A percentile compares a stretch with the other conserved stretches of the same genome.
These are phyloP conservation scores for Penaeus chinensis DNA, from an alignment of 1,140 invertebrate species.

Conservation along the genomic window DNA sequence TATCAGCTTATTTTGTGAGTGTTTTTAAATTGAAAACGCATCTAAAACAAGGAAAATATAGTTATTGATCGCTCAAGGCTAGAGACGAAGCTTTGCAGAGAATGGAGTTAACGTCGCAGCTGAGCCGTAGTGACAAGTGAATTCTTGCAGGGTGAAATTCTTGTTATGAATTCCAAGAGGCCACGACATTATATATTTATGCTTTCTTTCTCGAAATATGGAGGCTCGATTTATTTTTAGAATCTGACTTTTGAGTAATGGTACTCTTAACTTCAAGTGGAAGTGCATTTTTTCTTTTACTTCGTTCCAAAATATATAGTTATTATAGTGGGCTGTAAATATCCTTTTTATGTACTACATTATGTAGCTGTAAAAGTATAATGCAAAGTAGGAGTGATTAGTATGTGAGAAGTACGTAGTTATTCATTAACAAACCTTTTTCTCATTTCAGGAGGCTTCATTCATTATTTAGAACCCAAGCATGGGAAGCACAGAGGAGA, in stretches of 20 bases:
- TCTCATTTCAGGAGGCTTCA: background rate
- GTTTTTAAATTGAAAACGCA: background rate
- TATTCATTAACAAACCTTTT: background rate
- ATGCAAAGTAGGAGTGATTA: too few species aligned
- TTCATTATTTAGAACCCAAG: background rate
- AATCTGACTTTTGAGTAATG: too few species aligned
- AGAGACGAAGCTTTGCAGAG: conserved; percentile 38
- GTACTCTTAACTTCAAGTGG: too few species aligned
- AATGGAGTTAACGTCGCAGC: background rate
- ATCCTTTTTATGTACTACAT: too few species aligned
- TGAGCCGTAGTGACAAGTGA: conserved; percentile 12
- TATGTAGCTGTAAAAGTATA: too few species aligned
- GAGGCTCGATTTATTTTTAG: too few species aligned
- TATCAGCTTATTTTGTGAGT: background rate
- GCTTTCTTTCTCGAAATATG: too few species aligned
- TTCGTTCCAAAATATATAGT: too few species aligned
- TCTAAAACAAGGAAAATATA: conserved; percentile 23
- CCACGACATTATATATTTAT: background rate
- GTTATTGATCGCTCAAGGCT: conserved; percentile 44
- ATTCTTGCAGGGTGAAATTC: background rate
- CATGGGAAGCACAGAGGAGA: conserved; percentile 54
- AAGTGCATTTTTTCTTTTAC: too few species aligned
- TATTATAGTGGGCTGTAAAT: too few species aligned
- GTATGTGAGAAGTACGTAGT: background rate
- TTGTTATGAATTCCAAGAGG: background rate